Base-by-base conservation (phyloP, 1,140 invertebrate genomes). In the Popillia japonica region DNA sequence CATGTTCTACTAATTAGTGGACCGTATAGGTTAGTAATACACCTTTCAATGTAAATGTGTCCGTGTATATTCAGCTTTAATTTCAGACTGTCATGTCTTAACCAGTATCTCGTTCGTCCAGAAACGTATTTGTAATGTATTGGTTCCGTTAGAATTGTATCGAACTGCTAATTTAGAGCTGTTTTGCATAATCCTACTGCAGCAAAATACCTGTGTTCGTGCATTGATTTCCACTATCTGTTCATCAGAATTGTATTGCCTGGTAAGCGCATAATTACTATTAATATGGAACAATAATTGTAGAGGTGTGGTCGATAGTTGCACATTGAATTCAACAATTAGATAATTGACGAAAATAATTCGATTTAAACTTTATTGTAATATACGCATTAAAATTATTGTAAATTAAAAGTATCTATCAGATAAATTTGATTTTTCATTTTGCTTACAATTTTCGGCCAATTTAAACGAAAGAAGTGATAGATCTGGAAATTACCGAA, bases 1-100 rank as follows among this genome's bases (percentile, higher is more conserved):
- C 72, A 74, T 41, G 72, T 74, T 74, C 72, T 44, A 41, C 72
- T 74, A 74, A 74, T 74, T 74, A 74, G 72, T 74, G 61, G 27
- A 68, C 61, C 7, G 20, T 42, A 74, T 74, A 74, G 14, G 34
- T 4, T 68, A 74, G 72, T 17, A n/a, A 20, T 34, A 74, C 40
- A 40, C 41, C 34, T 44, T 14, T 20, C 27, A 34, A 34, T 34
- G 20, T 20, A 14, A 74, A 41, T 20, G 34, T 41, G 72, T 17
- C 34, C n/a, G 17, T 74, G 61, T 68, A 27, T 27, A 6, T 22
- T 22, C 61, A 22, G 61, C 61, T 68, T 68, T 68, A 68, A 68
- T 68, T 68, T 68, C 20, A 20, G 9, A 14, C 27, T 68, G 61
- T 68, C 7, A 68, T 10, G 61, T 6, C 61, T 34, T 68, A 68